Evolutionary conservation across 2,888 invertebrate genomes (phyloP).

Genomic region (Melinaea menophilus): DNA sequence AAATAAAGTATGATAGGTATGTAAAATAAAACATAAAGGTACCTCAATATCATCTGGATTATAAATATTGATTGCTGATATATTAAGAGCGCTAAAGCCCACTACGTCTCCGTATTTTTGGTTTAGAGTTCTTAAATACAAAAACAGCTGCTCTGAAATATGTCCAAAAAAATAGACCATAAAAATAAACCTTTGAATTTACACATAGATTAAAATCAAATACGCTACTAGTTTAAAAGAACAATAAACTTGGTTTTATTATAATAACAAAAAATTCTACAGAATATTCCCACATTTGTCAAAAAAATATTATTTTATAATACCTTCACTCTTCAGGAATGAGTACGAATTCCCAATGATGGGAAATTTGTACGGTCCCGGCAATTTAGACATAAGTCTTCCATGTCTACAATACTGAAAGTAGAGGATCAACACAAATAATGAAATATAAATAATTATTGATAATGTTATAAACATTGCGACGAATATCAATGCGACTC

Average conservation of each 20-base stretch:
- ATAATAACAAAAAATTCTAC: no score
- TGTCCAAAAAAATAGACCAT: background rate
- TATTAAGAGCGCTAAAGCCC: conserved; percentile 27
- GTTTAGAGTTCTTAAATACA: conserved; percentile 23
- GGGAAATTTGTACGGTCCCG: conserved; percentile 28
- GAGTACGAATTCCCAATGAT: conserved; percentile 27
- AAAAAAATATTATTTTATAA: conserved; percentile 1
- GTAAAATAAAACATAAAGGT: background rate
- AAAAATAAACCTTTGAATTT: background rate
- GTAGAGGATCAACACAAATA: conserved; percentile 7
- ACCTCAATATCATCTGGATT: conserved; percentile 38
- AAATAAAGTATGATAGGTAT: no score
- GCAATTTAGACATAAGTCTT: conserved; percentile 25
- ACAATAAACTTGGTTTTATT: no score
- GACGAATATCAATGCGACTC: background rate
- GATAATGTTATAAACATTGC: background rate
- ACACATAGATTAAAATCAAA: no score
- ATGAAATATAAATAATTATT: background rate
- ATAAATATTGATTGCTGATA: conserved; percentile 29
- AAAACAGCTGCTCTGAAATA: conserved; percentile 34
- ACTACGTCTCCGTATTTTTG: conserved; percentile 29
- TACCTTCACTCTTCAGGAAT: conserved; percentile 22
- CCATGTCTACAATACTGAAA: conserved; percentile 18
- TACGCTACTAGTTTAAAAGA: no score
- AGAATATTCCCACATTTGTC: background rate